Base-by-base conservation (phyloP, 2,797 vertebrate species). In the Trichosurus vulpecula region DNA sequence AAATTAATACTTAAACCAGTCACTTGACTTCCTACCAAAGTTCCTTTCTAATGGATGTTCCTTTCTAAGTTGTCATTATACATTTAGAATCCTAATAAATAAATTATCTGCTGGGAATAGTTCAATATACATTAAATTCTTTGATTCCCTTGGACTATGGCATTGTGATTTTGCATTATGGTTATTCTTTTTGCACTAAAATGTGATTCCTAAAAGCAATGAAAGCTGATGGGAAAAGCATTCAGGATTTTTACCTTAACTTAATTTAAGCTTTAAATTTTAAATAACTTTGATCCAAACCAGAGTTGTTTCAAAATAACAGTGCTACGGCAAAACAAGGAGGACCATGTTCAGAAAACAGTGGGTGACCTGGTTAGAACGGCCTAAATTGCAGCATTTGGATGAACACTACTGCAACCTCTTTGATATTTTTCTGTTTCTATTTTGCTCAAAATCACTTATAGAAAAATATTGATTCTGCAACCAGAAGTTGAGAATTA, bases 1-100 rank as follows among this genome's bases (percentile, higher is more conserved):
- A 95, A 94, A 95, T 92, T 57, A 52, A 66, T 55, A 90, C 35
- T 66, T 90, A 93, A 91, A 87, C 47, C 90, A 54, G 90, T 90
- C 90, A 52, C 31, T 94, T 92, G 93, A 94, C 92, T 95, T 94
- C 0, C 58, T 35, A 29, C 9, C 0, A 13, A 35, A 41, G 98
- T 98, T 91, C 30, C 94, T 97, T 96, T 96, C 96, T 35, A 74
- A 95, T 97, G 58, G 97, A 95, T 93, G 97, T 98, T 97, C 81
- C 90, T 97, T 97, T 91, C 95, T 96, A 95, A 95, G 94, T 95
- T 74, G 95, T 19, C 74, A 90, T 94, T 0, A 14, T 16, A 93
- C 91, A 95, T 22, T 29, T 53, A 51, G 90, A 95, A 91, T 92
- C 52, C 94, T 22, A 4, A 56, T 31, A 61, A 54, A 22, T 74